phyloP scores from a whole-genome alignment of 1,140 invertebrate genomes.

The Pachypsylla venusta region DNA sequence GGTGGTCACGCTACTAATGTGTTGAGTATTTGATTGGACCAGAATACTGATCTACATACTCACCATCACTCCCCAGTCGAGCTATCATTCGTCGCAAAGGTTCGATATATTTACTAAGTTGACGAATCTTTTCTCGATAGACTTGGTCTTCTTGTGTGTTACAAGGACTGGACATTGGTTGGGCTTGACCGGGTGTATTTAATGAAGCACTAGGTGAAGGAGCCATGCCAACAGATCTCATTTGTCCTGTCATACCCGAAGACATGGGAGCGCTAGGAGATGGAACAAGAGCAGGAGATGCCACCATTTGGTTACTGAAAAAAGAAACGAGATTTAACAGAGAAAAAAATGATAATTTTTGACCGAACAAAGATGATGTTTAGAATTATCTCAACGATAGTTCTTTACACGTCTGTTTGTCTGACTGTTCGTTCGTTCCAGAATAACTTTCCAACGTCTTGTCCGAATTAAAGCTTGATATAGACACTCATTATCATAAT shows the following conservation, averaged over 20 bases:
- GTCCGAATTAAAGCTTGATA: no score
- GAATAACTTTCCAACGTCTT: no score
- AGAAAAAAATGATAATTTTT: no score
- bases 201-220: conserved; percentile 49
- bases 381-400: no score
- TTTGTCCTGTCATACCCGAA: conserved; percentile 33
- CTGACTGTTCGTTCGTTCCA: no score
- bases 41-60: conserved; percentile 11
- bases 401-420: no score
- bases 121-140: conserved; percentile 80
- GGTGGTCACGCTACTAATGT: no score
- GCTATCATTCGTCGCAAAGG: conserved; percentile 75
- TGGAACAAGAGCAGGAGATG: conserved; percentile 52
- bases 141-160: conserved; percentile 61
- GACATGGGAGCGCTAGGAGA: conserved; percentile 44
- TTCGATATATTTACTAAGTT: conserved; percentile 85
- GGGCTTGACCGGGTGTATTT: conserved; percentile 57
- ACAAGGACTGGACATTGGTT: conserved; percentile 46
- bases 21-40: not conserved
- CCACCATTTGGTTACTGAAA: conserved; percentile 44
- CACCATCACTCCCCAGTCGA: conserved; percentile 64
- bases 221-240: conserved; percentile 40
- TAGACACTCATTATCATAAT: no score
- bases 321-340: no score
- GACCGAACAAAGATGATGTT: no score